Evolutionary conservation across 1,140 invertebrate genomes (phyloP), one percentile per base, ranked within the genome.

Genomic region (Lepidotrigona ventralis): DNA sequence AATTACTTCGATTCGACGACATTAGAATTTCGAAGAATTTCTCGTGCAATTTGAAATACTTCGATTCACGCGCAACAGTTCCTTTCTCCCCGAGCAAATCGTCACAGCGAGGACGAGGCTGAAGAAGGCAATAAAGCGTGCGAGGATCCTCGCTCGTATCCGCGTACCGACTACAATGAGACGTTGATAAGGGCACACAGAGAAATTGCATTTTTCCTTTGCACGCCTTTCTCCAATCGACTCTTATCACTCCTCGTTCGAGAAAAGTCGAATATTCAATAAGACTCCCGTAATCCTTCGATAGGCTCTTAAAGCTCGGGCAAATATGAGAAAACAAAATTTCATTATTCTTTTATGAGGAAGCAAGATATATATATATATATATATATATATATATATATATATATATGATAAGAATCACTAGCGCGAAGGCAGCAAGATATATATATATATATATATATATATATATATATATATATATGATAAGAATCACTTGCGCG

Each of bases 151-250:
- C n/a, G 8, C 39, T n/a, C n/a, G 8, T 15, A 46, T n/a, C n/a
- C 70, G n/a, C 53, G 26, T 53, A 72, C 8, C 46, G 39, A n/a
- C 39, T 51, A 72, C 53, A 72, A 72, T n/a, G 70, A 72, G 70
- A 72, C 46, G 39, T 8, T 71, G 70, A 71, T 71, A 71, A n/a
- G n/a, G 46, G n/a, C 51, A 53, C n/a, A 26, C 15, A 17, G 0
- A 72, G n/a, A 53, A 72, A 72, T 72, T 72, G n/a, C n/a, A 26
- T 53, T 46, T 26, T 15, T 0, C n/a, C 70, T 17, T 23, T 51
- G 39, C 46, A 51, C 46, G 46, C 8, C 14, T 17, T 72, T 72
- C 15, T 19, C 6, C 21, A 9, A 46, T 53, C 12, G 39, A 19
- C 15, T 33, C 39, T 46, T 19, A 72, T 19, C 23, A n/a, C n/a